Base-by-base conservation (phyloP, 2,888 invertebrate species). In the Callyntrura guangdongensis region DNA sequence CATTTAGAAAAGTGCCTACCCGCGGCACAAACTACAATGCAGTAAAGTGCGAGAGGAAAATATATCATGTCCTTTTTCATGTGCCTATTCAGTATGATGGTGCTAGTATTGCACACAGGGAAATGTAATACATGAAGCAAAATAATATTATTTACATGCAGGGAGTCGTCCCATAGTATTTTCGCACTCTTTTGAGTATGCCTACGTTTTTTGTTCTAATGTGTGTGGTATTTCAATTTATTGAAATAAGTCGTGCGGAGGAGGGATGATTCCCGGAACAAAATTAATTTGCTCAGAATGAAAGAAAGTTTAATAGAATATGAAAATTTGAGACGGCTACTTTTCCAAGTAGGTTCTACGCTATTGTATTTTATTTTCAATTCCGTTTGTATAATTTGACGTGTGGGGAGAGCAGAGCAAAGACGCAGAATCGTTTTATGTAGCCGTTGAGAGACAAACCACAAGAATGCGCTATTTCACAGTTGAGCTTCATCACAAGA, bases 271-370 rank as follows among this genome's bases (percentile, higher is more conserved):
- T 61, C 61, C 20, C 9, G 20, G 45, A 45, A 20, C 17, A 72
- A 72, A 72, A 72, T 72, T 72, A 72, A 72, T 72, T 72, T 72
- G 72, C 45, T 25, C n/a, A 17, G 17, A 72, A n/a, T 72, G 45
- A 47, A 72, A 72, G 72, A 45, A 45, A 72, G 17, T 72, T 72
- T 36, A 72, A 47, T 45, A 47, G 72, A 72, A 72, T 67, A 27
- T 72, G 69, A 36, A 36, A 36, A 36, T 36, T 36, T 36, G 36
- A 36, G 36, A 36, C 36, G 36, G 36, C 6, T 36, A 36, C 36
- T 36, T 36, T 36, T 36, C 6, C 36, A 36, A 36, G 6, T 36
- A 6, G 36, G 36, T 36, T 36, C 36, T n/a, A n/a, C n/a, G n/a
- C 36, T 6, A 4, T 36, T 36, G 36, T n/a, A n/a, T 6, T 36